These are phyloP conservation scores for Elephas maximus DNA, from an alignment of 2,113 vertebrate genomes.

Conservation along the genomic window DNA sequence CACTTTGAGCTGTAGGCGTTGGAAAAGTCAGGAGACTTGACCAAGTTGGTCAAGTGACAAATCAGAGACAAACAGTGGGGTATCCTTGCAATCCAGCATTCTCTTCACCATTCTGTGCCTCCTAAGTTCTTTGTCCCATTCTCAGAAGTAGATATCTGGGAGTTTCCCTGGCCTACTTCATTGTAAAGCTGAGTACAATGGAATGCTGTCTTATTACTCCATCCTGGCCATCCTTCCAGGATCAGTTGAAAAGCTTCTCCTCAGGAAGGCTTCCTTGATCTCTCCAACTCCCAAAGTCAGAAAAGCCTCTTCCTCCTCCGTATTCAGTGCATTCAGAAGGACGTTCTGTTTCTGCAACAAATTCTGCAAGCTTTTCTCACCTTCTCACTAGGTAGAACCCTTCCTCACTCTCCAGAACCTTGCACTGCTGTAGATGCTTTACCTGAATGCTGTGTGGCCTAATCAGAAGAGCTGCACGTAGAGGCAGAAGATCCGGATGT, in stretches of 20 bases:
- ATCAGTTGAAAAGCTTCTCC: background rate
- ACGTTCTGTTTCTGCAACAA: background rate
- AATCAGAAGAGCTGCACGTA: background rate
- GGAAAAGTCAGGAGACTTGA: background rate
- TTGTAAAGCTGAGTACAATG: background rate
- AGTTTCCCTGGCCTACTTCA: background rate
- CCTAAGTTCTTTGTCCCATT: background rate
- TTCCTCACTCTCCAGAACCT: background rate
- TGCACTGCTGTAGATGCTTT: background rate
- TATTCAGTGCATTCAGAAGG: background rate
- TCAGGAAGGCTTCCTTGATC: background rate
- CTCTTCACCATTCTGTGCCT: background rate
- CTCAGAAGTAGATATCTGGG: background rate
- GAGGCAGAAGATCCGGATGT: too few relatives aligned
- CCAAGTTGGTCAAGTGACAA: too few relatives aligned
- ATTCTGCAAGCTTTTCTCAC: background rate
- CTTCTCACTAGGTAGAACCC: background rate
- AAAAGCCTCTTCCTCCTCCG: background rate
- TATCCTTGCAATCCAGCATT: background rate
- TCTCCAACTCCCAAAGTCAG: background rate
- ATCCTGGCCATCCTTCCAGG: background rate
- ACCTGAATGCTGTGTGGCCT: background rate
- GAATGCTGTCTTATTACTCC: background rate
- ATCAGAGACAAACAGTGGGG: too few relatives aligned
- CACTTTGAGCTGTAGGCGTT: background rate